These are phyloP conservation scores for Drosophila hydei DNA, from an alignment of 1,140 invertebrate genomes.

Conservation along the genomic window DNA sequence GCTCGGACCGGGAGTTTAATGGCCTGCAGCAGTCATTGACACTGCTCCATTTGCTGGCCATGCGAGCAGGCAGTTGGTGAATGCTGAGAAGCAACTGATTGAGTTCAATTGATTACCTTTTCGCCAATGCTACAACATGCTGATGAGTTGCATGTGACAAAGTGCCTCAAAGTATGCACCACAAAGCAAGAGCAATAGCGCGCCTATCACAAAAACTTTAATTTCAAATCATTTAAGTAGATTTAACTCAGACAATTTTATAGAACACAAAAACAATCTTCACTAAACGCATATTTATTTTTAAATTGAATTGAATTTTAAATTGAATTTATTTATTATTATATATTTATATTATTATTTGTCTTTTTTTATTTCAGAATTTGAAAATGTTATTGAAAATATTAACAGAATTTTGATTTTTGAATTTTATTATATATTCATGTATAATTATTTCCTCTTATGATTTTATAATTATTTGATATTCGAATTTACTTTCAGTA, in stretches of 20 bases:
- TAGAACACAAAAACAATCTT: too few species aligned
- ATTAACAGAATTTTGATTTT: neutral
- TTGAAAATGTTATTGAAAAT: too few species aligned
- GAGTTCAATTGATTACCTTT: conserved; percentile 22
- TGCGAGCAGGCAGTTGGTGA: neutral
- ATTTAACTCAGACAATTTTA: conserved; percentile 10
- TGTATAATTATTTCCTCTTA: conserved; percentile 1
- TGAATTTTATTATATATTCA: neutral
- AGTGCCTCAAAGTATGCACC: conserved; percentile 42
- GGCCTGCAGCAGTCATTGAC: conserved; percentile 62
- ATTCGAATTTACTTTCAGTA: conserved; percentile 27
- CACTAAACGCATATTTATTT: too few species aligned
- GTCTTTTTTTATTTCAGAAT: too few species aligned
- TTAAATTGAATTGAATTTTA: too few species aligned
- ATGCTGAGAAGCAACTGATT: conserved; percentile 18
- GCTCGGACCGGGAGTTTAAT: conserved; percentile 43
- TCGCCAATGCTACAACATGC: conserved; percentile 17
- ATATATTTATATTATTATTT: too few species aligned
- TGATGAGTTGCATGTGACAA: neutral
- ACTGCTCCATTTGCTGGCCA: conserved; percentile 29
- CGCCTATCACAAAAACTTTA: conserved; percentile 4
- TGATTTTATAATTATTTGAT: neutral
- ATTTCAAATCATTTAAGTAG: neutral
- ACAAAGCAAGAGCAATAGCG: neutral
- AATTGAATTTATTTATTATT: too few species aligned